Evolutionary conservation across 2,113 vertebrate species (phyloP).

Genomic region (Glaucomys volans): DNA sequence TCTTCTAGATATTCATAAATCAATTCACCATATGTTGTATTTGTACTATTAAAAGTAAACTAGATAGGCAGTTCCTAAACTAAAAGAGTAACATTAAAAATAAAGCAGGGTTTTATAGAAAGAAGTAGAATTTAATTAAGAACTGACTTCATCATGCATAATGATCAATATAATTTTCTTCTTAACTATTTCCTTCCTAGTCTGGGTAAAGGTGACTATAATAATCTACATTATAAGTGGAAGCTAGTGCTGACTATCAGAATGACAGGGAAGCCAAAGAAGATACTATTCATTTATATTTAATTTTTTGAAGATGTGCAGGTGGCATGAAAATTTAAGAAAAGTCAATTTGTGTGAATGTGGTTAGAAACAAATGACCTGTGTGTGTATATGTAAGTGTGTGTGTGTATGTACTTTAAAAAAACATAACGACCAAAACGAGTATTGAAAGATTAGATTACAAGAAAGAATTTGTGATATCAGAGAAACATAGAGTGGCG

Average conservation of each 20-base stretch:
- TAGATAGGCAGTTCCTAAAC: background rate
- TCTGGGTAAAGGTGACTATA: background rate
- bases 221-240: background rate
- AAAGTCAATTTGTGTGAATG: background rate
- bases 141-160: slow-evolving; percentile 18
- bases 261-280: background rate
- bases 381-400: background rate
- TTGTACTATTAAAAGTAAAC: slow-evolving; percentile 18
- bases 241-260: background rate
- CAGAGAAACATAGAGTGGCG: background rate
- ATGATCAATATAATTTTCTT: background rate
- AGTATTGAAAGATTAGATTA: slow-evolving; percentile 21
- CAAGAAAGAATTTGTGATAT: background rate
- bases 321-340: background rate
- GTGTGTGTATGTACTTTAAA: background rate
- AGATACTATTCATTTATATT: background rate
- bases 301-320: background rate
- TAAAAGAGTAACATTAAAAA: slow-evolving; percentile 4
- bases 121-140: slow-evolving; percentile 35
- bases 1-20: background rate
- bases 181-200: background rate
- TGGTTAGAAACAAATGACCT: background rate
- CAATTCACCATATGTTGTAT: background rate
- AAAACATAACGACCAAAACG: background rate
- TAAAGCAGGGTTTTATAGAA: background rate